phyloP scores from a whole-genome alignment of 2,797 vertebrate species.

The Bovichtus variegatus region DNA sequence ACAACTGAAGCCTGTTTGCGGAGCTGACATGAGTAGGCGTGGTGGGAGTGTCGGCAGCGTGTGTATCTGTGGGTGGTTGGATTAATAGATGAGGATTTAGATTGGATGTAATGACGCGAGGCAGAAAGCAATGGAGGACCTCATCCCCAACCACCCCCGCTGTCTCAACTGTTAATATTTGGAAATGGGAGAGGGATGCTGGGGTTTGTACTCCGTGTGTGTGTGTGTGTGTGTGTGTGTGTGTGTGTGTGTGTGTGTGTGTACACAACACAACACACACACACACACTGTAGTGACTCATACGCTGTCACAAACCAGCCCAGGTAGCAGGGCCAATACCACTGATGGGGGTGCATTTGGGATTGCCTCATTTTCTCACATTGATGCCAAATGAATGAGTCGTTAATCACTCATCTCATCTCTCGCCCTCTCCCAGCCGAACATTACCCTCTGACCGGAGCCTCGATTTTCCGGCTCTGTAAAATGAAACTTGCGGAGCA shows the following conservation, averaged over 20 bases:
- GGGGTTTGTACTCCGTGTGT: not conserved
- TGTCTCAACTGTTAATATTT: slow-evolving; percentile 64
- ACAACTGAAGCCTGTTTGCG: slow-evolving; percentile 20
- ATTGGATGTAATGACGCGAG: slow-evolving; percentile 74
- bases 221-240: too few species aligned
- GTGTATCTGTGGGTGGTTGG: slow-evolving; percentile 38
- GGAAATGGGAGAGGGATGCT: slow-evolving; percentile 35
- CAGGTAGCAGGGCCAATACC: not conserved
- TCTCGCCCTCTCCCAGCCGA: slow-evolving; percentile 1
- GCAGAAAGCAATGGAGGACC: slow-evolving; percentile 42
- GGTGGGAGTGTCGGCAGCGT: slow-evolving; percentile 10
- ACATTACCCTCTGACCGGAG: slow-evolving; percentile 22
- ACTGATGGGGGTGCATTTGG: not conserved
- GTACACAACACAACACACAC: too few species aligned
- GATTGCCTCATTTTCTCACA: slow-evolving; percentile 11
- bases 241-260: not conserved
- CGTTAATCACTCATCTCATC: slow-evolving; percentile 5
- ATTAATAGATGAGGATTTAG: slow-evolving; percentile 65
- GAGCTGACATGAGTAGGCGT: slow-evolving; percentile 24
- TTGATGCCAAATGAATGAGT: slow-evolving; percentile 26
- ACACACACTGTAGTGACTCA: slow-evolving; percentile 4
- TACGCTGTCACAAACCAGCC: slow-evolving; percentile 1
- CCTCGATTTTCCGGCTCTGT: slow-evolving; percentile 2
- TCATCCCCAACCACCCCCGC: slow-evolving; percentile 27
- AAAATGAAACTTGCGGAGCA: slow-evolving; percentile 23